Percentiles rank a stretch among this genome's conserved stretches.
Conservation (phyloP, 2,113 vertebrate genomes). For the Strix aluco region DNA sequence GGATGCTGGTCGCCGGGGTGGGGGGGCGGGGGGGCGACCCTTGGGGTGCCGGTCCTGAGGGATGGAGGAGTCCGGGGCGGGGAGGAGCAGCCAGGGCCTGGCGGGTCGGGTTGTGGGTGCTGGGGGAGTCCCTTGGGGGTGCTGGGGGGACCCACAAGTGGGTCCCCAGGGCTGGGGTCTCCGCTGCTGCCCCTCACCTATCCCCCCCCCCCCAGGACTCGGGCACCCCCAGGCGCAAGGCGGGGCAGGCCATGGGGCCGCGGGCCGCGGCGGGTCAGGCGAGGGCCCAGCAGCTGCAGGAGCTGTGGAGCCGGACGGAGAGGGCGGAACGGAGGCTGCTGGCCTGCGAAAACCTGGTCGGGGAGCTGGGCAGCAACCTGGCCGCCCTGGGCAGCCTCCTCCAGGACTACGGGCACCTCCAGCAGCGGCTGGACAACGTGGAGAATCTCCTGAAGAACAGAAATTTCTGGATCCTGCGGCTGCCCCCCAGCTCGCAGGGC, state of each 20-base stretch:
- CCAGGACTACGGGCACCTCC: slow-evolving; percentile 69
- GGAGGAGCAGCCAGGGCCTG: neutral
- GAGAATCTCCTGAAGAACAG: slow-evolving; percentile 79
- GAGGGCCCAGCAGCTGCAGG: slow-evolving; percentile 64
- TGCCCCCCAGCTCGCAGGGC: slow-evolving; percentile 39
- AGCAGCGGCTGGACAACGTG: slow-evolving; percentile 72
- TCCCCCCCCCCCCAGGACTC: neutral
- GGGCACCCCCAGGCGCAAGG: neutral
- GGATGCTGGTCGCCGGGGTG: neutral
- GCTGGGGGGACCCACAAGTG: rapidly evolving
- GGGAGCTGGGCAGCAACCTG: slow-evolving; percentile 69
- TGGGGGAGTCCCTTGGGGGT: neutral
- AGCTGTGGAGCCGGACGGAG: slow-evolving; percentile 66
- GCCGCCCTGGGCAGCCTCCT: slow-evolving; percentile 63
- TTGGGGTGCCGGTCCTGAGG: neutral
- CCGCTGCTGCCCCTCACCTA: rapidly evolving
- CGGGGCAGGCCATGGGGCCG: neutral
- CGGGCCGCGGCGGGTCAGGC: slow-evolving; percentile 3
- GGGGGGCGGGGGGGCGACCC: neutral
- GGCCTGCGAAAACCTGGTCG: slow-evolving; percentile 73
- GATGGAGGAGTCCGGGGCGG: too few species aligned
- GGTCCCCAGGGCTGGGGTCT: neutral
- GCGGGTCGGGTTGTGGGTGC: neutral
- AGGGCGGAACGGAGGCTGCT: slow-evolving; percentile 55
- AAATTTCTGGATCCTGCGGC: slow-evolving; percentile 77